Evolutionary conservation across 2,113 vertebrate species (phyloP), one percentile per base, ranked within the genome.

Genomic region (Porphyrio hochstetteri): DNA sequence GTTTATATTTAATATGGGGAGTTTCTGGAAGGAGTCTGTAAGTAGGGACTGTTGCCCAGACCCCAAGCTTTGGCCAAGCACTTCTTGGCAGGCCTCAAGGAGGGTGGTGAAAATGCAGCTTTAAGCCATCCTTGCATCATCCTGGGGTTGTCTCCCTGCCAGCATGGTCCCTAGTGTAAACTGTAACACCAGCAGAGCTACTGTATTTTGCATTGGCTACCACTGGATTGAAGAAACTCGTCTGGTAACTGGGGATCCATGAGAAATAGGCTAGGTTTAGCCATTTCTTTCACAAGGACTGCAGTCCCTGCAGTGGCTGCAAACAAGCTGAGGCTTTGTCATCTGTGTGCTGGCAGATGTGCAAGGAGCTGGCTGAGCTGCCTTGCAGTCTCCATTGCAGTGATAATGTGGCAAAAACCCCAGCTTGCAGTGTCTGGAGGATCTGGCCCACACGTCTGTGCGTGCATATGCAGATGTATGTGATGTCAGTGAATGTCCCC

Each of bases 101-200:
- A 89, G 86, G 69, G 44, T 93, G 88, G 90, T 96, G 86, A 94
- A 96, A 96, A 90, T 57, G 61, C 88, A 95, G 93, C 69, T 93
- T 91, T 91, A 90, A 92, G 76, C 88, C 61, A 75, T 89, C 92
- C 83, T 94, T 96, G 91, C 95, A 89, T 93, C 93, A 95, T 94
- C 72, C 82, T 25, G 33, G 33, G 60, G 24, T 76, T 95, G 69
- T 79, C 80, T 86, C 53, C 69, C 69, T 92, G 95, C 72, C 95
- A 96, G 40, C 6, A 2, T 13, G 28, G 48, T 93, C 90, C 88
- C 95, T 36, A 13, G 38, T 55, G 82, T 91, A 95, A 97, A 88
- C 35, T 84, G 44, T 52, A 95, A 79, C 81, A 94, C 80, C 71
- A 89, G 46, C 80, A 92, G 57, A 77, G 86, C 88, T 95, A 85